Base-by-base conservation (phyloP, 2,888 invertebrate species). In the Linyphia triangularis region DNA sequence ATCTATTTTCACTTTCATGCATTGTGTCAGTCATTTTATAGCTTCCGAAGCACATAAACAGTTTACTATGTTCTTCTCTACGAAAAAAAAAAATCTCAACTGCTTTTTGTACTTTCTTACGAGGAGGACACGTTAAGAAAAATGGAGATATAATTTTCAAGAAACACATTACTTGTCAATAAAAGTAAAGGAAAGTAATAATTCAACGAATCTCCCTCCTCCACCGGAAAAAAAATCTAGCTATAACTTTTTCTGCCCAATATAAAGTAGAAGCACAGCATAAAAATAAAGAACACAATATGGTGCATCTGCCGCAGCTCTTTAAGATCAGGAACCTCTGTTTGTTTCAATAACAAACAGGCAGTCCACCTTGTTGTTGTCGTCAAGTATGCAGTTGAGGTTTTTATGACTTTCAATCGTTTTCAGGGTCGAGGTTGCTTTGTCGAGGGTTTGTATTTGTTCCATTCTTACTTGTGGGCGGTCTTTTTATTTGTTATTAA, bases 321-420 rank as follows among this genome's bases (percentile, higher is more conserved):
- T 13, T 43, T n/a, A 43, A 40, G 43, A n/a, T 63, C 9, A 43
- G 77, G 40, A 59, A 79, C 19, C 40, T n/a, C 10, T 67, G 57
- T 67, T 69, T 81, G 81, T 81, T 81, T 81, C 81, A 69, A 61
- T 33, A n/a, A 24, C 77, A 77, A 77, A 63, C 26, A 37, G 37
- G 37, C 77, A 9, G 33, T 9, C 40, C 43, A 67, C 43, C n/a
- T 67, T 67, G 65, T 28, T 79, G 40, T 73, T 61, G 30, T 40
- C 30, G 33, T 51, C 5, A 7, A 10, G 22, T 1, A 10, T 79
- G 67, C 40, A 28, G 33, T 51, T 9, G 16, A n/a, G 40, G 2
- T 6, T 79, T 79, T 79, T 79, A 79, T 24, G 13, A 28, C 79
- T 79, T 13, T 51, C 13, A 40, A 30, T 51, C 4, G 51, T 67